Base-by-base conservation (phyloP, 2,797 vertebrate species). In the Rhincodon typus region DNA sequence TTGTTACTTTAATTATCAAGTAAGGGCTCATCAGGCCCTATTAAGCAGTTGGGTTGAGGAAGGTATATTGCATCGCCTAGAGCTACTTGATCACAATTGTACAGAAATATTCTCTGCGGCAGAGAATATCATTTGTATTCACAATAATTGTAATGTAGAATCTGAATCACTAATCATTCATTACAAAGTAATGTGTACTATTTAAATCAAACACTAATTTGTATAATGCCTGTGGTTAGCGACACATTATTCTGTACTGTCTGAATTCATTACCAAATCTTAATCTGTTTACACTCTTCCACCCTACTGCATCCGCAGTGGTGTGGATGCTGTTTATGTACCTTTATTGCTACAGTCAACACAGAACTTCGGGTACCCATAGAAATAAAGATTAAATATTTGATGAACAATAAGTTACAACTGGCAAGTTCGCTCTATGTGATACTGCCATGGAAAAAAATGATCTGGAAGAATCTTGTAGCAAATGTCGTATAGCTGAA, bases 131-230 rank as follows among this genome's bases (percentile, higher is more conserved):
- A 30, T 74, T 84, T 84, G 38, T 23, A 6, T 25, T 84, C 38
- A 84, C 82, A 8, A 21, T 46, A 90, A 62, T 90, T 62, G 27
- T 34, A 4, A 50, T 34, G 46, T 17, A 53, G 86, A 27, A 88
- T 90, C 87, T 90, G 53, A 62, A 62, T 66, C 34, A 57, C 87
- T 62, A 62, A 90, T 90, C 87, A 90, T 34, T 90, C 87, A 90
- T 90, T 90, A 90, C 53, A 90, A 27, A 62, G 53, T 90, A 62
- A 90, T 90, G 87, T 34, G 87, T 62, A 90, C 87, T 90, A 34
- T 66, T 62, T 90, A 90, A 62, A 57, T 27, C 25, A 57, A 88
- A 57, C 27, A 88, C 46, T 30, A 88, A 88, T 88, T 88, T 53
- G 50, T 57, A 53, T 50, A 57, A 88, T 88, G 86, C 86, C 27